Percentiles rank a stretch among this genome's conserved stretches.
Conservation (phyloP, 2,113 vertebrate species). For the Junco hyemalis region DNA sequence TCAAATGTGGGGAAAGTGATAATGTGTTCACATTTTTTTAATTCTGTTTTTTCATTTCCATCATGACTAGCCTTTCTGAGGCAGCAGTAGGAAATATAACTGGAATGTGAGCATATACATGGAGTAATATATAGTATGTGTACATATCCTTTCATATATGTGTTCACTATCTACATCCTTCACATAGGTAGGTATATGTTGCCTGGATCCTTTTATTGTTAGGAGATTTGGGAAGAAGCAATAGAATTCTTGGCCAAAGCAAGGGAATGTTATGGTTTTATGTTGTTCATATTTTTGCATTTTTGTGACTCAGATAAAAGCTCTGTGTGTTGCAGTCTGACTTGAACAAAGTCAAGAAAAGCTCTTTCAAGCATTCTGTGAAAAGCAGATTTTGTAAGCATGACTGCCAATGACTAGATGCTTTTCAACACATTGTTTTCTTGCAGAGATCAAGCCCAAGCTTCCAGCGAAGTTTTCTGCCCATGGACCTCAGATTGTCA, state of each 20-base stretch:
- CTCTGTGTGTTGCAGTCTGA: background rate
- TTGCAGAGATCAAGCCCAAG: slow-evolving; percentile 61
- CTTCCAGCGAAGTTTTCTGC: slow-evolving; percentile 59
- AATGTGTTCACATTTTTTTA: background rate
- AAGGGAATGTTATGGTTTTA: background rate
- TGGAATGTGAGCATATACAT: background rate
- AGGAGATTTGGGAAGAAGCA: background rate
- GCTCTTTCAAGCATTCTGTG: background rate
- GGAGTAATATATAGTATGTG: background rate
- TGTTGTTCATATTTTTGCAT: slow-evolving; percentile 21
- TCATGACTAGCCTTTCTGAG: background rate
- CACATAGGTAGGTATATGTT: background rate
- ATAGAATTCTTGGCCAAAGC: slow-evolving; percentile 4
- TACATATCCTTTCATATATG: background rate
- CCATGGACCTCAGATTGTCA: slow-evolving; percentile 76
- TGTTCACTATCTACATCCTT: background rate
- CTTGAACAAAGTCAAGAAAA: background rate
- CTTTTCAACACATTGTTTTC: slow-evolving; percentile 15
- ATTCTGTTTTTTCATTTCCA: background rate
- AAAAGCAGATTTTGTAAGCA: slow-evolving; percentile 1
- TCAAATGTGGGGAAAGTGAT: slow-evolving; percentile 1
- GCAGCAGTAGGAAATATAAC: background rate
- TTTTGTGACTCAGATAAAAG: slow-evolving; percentile 43
- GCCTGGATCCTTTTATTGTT: background rate
- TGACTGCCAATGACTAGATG: background rate